Conservation (phyloP, 1,140 invertebrate species). For the Maconellicoccus hirsutus region DNA sequence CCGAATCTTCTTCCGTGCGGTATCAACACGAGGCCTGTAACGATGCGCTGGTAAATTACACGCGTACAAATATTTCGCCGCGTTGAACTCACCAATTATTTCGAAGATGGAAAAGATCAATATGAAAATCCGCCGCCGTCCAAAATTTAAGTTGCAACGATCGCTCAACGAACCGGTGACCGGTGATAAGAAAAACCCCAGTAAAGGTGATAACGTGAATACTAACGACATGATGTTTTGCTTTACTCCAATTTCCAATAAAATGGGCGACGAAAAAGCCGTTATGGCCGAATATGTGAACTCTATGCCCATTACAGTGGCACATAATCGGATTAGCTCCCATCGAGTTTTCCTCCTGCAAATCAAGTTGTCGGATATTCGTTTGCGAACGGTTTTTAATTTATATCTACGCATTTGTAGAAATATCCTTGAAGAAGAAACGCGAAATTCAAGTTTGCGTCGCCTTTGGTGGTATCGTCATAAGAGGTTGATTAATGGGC, state of each 20-base stretch:
- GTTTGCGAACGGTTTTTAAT: too few relatives aligned
- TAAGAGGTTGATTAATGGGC: too few relatives aligned
- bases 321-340: constrained; percentile 76
- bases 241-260: constrained; percentile 83
- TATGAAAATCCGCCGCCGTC: constrained; percentile 83
- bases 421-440: too few relatives aligned
- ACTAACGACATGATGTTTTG: constrained; percentile 87
- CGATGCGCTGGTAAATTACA: too few relatives aligned
- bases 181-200: constrained; percentile 89
- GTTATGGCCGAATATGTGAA: constrained; percentile 95
- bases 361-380: too few relatives aligned
- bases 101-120: constrained; percentile 78
- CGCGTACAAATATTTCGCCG: constrained; percentile 21
- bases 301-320: constrained; percentile 93
- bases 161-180: constrained; percentile 85
- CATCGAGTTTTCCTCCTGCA: constrained; percentile 61
- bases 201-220: constrained; percentile 82
- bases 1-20: constrained; percentile 82
- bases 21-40: constrained; percentile 73
- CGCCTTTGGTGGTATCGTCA: too few relatives aligned
- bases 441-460: too few relatives aligned
- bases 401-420: too few relatives aligned
- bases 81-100: constrained; percentile 59
- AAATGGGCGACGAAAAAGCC: constrained; percentile 88
- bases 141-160: constrained; percentile 63